Evolutionary conservation across 2,888 invertebrate species (phyloP).

Genomic region (Sphecodes monilicornis): DNA sequence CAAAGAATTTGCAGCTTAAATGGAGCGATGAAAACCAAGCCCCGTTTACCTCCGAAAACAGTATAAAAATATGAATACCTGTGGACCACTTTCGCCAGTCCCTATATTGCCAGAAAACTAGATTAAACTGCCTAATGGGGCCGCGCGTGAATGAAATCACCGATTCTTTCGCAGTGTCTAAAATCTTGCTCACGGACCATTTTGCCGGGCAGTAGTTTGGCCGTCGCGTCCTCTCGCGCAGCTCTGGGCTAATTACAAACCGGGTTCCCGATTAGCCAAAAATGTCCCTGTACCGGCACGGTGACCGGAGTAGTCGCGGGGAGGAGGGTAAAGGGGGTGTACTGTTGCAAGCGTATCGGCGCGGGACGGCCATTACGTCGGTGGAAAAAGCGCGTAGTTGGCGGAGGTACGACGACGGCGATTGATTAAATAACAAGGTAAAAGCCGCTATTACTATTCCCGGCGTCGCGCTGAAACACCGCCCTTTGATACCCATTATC

Average conservation of each 20-base stretch:
- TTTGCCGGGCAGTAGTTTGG: not conserved
- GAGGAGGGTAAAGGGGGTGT: not conserved
- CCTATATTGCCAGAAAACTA: not conserved
- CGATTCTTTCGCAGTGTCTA: conserved; percentile 4
- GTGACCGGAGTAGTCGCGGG: too few species aligned
- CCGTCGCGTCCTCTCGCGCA: not conserved
- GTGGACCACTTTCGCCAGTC: not conserved
- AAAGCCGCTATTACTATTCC: conserved; percentile 67
- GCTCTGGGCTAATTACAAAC: conserved; percentile 13
- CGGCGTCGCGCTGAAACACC: conserved; percentile 65
- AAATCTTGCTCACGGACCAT: conserved; percentile 2
- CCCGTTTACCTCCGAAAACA: not conserved
- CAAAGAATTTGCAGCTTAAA: not conserved
- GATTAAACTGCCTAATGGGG: not conserved
- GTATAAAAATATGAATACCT: not conserved
- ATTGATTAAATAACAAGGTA: conserved; percentile 65
- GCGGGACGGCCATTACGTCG: conserved; percentile 9
- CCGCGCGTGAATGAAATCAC: not conserved
- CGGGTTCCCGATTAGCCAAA: conserved; percentile 8
- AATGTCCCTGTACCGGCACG: not conserved
- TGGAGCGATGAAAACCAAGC: not conserved
- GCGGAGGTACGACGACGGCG: conserved; percentile 24
- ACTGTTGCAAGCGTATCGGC: not conserved
- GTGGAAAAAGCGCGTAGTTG: conserved; percentile 12
- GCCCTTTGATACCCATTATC: conserved; percentile 74